Percentiles rank a stretch among this genome's conserved stretches.
Conservation (phyloP, 2,797 vertebrate genomes). For the Intellagama lesueurii region DNA sequence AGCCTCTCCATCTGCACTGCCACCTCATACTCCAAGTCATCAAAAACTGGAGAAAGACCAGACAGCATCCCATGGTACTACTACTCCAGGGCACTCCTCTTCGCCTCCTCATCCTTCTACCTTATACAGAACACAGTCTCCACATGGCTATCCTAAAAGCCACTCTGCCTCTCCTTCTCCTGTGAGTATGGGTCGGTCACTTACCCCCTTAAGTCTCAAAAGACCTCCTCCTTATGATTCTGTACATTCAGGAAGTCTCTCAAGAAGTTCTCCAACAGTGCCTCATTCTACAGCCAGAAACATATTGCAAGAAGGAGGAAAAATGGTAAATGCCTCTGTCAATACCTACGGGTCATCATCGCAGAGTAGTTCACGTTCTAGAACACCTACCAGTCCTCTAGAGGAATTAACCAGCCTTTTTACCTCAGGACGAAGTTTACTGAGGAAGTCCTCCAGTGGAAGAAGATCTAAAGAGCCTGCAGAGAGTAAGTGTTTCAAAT, state of each 20-base stretch:
- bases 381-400: constrained; percentile 95
- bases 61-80: constrained; percentile 87
- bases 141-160: constrained; percentile 93
- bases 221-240: constrained; percentile 93
- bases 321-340: constrained; percentile 81
- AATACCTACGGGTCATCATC: constrained; percentile 86
- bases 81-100: constrained; percentile 88
- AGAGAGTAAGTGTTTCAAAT: constrained; percentile 87
- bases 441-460: constrained; percentile 94
- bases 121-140: constrained; percentile 90
- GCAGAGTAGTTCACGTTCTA: constrained; percentile 91
- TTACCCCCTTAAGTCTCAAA: constrained; percentile 98
- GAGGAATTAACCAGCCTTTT: constrained; percentile 98
- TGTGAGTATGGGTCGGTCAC: constrained; percentile 95
- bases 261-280: constrained; percentile 92
- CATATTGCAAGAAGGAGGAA: constrained; percentile 90
- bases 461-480: constrained; percentile 94
- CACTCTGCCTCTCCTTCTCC: constrained; percentile 96
- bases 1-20: constrained; percentile 85
- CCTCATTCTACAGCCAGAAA: constrained; percentile 89
- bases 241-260: constrained; percentile 85
- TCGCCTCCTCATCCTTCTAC: constrained; percentile 93
- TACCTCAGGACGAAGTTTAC: constrained; percentile 95
- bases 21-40: constrained; percentile 82
- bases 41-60: constrained; percentile 88